Evolutionary conservation across 2,888 invertebrate species (phyloP).

Genomic region (Hedychridium roseum): DNA sequence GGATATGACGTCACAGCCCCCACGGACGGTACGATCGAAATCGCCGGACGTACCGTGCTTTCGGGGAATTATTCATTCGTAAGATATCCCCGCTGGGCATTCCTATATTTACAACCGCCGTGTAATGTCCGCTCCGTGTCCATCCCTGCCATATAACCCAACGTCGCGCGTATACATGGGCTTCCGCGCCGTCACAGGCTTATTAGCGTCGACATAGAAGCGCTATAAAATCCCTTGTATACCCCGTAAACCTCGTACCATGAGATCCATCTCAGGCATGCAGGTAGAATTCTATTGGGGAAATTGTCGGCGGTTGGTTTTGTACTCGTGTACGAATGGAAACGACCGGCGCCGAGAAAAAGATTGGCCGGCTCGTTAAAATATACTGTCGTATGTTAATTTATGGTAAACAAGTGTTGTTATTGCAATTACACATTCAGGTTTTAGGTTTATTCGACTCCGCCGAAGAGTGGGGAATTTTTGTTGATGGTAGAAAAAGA

Average conservation of each 20-base stretch:
- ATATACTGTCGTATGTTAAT: no score
- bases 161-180: constrained; percentile 6
- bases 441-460: no score
- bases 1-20: constrained; percentile 38
- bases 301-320: no score
- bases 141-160: constrained; percentile 4
- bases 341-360: no score
- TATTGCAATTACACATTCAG: no score
- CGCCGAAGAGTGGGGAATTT: no score
- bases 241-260: constrained; percentile 7
- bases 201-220: constrained; percentile 20
- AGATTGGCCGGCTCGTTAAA: no score
- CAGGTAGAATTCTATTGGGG: no score
- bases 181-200: constrained; percentile 17
- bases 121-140: constrained; percentile 11
- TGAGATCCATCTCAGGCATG: constrained; percentile 18
- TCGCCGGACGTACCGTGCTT: constrained; percentile 16
- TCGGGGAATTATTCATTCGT: constrained; percentile 46
- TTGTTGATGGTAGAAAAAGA: no score
- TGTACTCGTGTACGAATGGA: no score
- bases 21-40: constrained; percentile 5
- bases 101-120: constrained; percentile 27
- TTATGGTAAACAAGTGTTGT: no score
- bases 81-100: constrained; percentile 36
- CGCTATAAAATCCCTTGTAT: constrained; percentile 16